phyloP scores from a whole-genome alignment of 1,140 invertebrate species.

The Cryptotermes secundus region DNA sequence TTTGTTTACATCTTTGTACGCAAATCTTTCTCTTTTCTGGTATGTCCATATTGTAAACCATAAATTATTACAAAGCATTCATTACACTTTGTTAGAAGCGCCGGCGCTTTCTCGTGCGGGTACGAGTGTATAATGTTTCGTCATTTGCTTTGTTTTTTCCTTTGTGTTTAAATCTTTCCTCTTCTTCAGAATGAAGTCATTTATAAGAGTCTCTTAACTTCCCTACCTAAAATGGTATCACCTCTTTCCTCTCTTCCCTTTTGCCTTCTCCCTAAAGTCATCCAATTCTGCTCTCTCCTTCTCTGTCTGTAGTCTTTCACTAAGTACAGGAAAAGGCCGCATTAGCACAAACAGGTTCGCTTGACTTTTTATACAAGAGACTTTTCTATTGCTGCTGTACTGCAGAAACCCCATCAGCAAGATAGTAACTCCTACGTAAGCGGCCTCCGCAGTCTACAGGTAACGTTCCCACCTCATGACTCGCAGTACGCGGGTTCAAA shows the following conservation, averaged over 20 bases:
- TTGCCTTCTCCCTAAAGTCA: not conserved
- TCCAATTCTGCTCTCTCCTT: not conserved
- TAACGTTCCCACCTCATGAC: no score
- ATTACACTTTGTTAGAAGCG: not conserved
- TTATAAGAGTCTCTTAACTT: slow-evolving; percentile 9
- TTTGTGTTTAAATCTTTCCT: not conserved
- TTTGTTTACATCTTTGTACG: no score
- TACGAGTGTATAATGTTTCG: not conserved
- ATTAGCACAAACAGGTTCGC: not conserved
- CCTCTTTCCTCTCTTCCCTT: not conserved
- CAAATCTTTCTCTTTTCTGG: not conserved
- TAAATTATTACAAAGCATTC: slow-evolving; percentile 12
- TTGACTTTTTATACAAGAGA: not conserved
- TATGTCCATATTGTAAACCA: not conserved
- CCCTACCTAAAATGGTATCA: not conserved
- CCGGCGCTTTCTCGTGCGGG: not conserved
- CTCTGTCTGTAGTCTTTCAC: not conserved
- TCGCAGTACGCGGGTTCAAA: no score
- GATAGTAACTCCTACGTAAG: no score
- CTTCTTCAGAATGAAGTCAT: not conserved
- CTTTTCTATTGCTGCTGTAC: not conserved
- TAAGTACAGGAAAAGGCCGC: not conserved
- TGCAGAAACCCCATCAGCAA: not conserved
- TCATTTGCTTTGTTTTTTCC: not conserved
- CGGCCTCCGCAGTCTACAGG: no score